Evolutionary conservation across 2,113 vertebrate genomes (phyloP).

Genomic region (Cinclus mexicanus): DNA sequence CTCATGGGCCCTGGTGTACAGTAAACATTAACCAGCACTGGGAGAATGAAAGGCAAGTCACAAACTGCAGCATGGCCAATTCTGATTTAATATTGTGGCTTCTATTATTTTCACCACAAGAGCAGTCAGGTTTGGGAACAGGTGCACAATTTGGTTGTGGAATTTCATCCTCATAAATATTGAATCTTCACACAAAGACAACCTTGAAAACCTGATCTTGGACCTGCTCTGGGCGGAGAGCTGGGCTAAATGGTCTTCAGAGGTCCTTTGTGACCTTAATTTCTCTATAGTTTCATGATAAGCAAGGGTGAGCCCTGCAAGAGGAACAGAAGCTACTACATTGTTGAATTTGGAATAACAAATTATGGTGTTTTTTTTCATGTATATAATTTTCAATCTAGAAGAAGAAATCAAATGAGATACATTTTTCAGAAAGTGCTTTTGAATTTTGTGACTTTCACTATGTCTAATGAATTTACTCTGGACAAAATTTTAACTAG

Average conservation of each 20-base stretch:
- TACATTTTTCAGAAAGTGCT: not conserved
- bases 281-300: not conserved
- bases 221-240: not conserved
- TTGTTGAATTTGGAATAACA: not conserved
- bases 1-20: not conserved
- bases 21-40: not conserved
- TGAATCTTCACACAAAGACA: not conserved
- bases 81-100: not conserved
- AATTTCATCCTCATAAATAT: not conserved
- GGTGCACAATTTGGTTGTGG: not conserved
- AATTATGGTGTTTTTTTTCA: fast-evolving
- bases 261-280: not conserved
- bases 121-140: not conserved
- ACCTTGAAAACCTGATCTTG: not conserved
- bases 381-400: not conserved
- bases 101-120: not conserved
- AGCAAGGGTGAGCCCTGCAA: not conserved
- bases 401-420: not conserved
- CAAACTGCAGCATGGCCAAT: not conserved
- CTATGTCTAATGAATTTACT: not conserved
- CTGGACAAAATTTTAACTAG: not conserved
- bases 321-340: not conserved
- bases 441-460: not conserved
- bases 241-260: not conserved
- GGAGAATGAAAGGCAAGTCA: not conserved